Conservation (phyloP, 1,140 invertebrate species). For the Ditylenchus dipsaci region DNA sequence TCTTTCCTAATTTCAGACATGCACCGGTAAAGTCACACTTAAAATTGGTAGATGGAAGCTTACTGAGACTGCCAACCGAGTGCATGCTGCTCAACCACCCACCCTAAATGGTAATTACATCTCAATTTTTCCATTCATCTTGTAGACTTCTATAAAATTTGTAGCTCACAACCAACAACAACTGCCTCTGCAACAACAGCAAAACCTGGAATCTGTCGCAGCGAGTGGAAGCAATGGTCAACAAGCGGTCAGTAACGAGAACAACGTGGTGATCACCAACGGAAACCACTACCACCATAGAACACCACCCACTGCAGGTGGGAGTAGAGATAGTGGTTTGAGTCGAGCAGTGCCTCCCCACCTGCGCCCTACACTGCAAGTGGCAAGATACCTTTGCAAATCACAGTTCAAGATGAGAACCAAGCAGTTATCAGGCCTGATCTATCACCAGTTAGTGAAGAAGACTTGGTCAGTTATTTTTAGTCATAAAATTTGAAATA, state of each 20-base stretch:
- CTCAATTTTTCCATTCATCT: not conserved
- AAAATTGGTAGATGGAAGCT: constrained; percentile 56
- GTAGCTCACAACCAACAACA: constrained; percentile 9
- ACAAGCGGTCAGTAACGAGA: not conserved
- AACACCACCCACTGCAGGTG: not conserved
- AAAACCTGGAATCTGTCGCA: constrained; percentile 4
- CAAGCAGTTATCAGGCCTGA: constrained; percentile 13
- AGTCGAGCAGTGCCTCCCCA: not conserved
- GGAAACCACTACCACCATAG: constrained; percentile 1
- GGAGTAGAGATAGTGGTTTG: not conserved
- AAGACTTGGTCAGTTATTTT: constrained; percentile 15
- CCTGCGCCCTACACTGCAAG: constrained; percentile 2
- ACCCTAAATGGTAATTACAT: not conserved
- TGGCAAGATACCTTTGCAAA: constrained; percentile 19
- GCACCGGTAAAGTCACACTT: constrained; percentile 46
- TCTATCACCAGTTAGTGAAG: constrained; percentile 25
- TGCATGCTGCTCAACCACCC: constrained; percentile 47
- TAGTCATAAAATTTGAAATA: constrained; percentile 2
- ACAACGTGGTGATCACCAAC: constrained; percentile 9
- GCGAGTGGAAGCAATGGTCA: not conserved
- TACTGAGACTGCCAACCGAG: constrained; percentile 49
- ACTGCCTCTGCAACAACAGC: constrained; percentile 27
- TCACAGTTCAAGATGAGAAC: constrained; percentile 24
- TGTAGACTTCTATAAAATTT: too few relatives aligned
- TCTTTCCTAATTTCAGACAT: constrained; percentile 33